These are phyloP conservation scores for Denticeps clupeoides DNA, from an alignment of 2,797 vertebrate species.

Conservation along the genomic window DNA sequence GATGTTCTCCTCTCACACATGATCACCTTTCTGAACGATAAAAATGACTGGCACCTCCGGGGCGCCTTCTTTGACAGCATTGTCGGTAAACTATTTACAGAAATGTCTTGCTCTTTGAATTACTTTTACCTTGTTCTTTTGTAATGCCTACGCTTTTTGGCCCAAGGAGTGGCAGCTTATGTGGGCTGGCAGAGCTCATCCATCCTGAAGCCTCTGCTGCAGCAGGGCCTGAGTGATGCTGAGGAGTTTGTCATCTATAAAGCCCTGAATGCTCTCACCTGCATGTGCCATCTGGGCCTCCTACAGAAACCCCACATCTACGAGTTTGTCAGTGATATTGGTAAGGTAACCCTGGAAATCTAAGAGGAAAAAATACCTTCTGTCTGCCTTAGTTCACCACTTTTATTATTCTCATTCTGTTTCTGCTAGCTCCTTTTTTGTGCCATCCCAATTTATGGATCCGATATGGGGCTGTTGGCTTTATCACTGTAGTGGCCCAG, in stretches of 20 bases:
- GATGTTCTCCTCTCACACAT: conserved; percentile 94
- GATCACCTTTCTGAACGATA: conserved; percentile 98
- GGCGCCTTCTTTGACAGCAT: conserved; percentile 98
- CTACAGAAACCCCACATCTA: conserved; percentile 95
- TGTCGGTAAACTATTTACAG: conserved; percentile 64
- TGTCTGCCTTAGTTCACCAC: too few species aligned
- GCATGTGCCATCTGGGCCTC: conserved; percentile 93
- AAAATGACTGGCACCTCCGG: conserved; percentile 95
- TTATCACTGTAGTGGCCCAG: conserved; percentile 89
- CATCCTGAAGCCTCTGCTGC: conserved; percentile 90
- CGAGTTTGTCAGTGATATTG: conserved; percentile 90
- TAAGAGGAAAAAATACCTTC: not conserved
- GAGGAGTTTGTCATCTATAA: conserved; percentile 98
- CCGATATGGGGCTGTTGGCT: conserved; percentile 89
- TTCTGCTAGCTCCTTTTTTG: conserved; percentile 75
- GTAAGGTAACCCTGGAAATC: too few species aligned
- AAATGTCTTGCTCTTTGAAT: not conserved
- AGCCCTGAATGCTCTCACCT: conserved; percentile 87
- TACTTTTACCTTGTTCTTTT: not conserved
- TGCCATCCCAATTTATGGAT: conserved; percentile 98
- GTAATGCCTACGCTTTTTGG: not conserved
- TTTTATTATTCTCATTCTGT: not conserved
- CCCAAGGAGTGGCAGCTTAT: conserved; percentile 86
- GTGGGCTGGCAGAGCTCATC: conserved; percentile 98
- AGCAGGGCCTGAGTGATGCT: conserved; percentile 90